Base-by-base conservation (phyloP, 2,888 invertebrate species). In the Hydrotaea diabolus region DNA sequence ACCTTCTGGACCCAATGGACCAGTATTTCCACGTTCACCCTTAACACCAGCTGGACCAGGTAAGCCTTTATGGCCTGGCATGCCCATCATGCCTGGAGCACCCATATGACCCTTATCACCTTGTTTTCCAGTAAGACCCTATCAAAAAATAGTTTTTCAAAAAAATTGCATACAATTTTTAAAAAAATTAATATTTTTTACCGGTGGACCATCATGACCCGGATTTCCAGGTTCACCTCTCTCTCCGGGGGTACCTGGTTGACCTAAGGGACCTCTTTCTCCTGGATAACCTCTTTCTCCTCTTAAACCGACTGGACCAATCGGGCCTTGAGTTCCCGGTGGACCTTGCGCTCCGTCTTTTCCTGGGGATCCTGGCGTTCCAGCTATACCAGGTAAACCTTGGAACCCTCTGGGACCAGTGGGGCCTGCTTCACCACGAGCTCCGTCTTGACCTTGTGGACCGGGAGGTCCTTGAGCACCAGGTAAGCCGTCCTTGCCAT, bases 71-170 rank as follows among this genome's bases (percentile, higher is more conserved):
- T 95, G 88, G 5, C 97, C 97, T 0, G 94, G 92, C 88, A 96
- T 95, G 1, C 97, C 97, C 90, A 97, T 95, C 92, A 97, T 97
- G 15, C 97, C 97, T 0, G 96, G 94, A 17, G 94, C 91, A 2
- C 97, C 97, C 80, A 96, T 93, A 89, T 96, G 96, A 77, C 97
- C 96, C 92, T 97, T 96, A 86, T 94, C 94, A 72, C 97, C 97
- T 21, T 94, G 89, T 26, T 93, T 90, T 0, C 97, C 97, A 9
- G 94, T 93, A 76, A 93, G 91, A 0, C 97, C 91, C 90, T 91
- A 15, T 59, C 4, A 36, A 31, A 57, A 57, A 21, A 57, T 1
- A 57, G 21, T 57, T 57, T 9, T 21, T 53, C 31, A 39, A 11
- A 39, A 31, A 39, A 8, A 39, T 39, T 39, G 7, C 2, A 31